Base-by-base conservation (phyloP, 2,888 invertebrate genomes). In the Phasia obesa region DNA sequence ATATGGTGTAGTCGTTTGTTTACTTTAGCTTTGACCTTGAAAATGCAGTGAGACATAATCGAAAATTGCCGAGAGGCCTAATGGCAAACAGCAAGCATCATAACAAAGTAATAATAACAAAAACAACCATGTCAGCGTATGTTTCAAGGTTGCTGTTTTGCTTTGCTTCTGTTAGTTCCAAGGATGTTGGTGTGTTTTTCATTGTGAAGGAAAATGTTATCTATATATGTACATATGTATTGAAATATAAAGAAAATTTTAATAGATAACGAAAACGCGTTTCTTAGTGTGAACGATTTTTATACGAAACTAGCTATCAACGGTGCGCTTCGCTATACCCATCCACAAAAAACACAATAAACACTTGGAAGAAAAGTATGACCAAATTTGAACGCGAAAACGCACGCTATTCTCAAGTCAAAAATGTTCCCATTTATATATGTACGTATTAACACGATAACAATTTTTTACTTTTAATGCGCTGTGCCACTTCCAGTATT, bases 171-270 rank as follows among this genome's bases (percentile, higher is more conserved):
- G 25, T 74, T 64, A 64, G 55, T 42, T 49, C 11, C 35, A 57
- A 64, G 49, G 64, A 70, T 65, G 35, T 59, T 73, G 49, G 51
- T 57, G 81, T 70, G 71, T 62, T 65, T n/a, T n/a, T n/a, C n/a
- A n/a, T n/a, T n/a, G n/a, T n/a, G n/a, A 78, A 31, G 31, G 74
- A 64, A 83, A 78, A 74, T 74, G 49, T 47, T n/a, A 78, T 64
- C 49, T 38, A 15, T n/a, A n/a, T n/a, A n/a, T n/a, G n/a, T n/a
- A n/a, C n/a, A n/a, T n/a, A 57, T 55, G 38, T 57, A 64, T 78
- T 78, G 71, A 64, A 35, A 11, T 49, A 21, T 27, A 6, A 27
- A 62, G 64, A 60, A 19, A 23, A 53, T 67, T 53, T 23, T 17
- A 47, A 49, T 23, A 51, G 27, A 55, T 35, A 23, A 38, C 13